Conservation (phyloP, 2,888 invertebrate genomes). For the Stenotaenia linearis region DNA sequence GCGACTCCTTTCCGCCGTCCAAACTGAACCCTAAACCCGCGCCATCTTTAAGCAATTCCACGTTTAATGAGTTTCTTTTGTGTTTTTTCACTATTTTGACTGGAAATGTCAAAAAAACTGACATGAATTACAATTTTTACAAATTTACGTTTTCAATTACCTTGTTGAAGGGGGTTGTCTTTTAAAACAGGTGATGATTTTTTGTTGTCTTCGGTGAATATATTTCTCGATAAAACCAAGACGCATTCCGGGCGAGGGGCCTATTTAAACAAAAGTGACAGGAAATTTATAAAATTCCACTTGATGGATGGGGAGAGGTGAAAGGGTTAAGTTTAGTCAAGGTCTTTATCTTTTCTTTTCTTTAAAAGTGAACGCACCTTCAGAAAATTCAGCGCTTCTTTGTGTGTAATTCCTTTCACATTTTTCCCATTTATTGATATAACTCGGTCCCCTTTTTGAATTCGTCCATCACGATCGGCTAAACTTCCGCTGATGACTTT, state of each 20-base stretch:
- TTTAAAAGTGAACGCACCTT: constrained; percentile 56
- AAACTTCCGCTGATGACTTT: constrained; percentile 78
- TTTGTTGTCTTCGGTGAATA: constrained; percentile 33
- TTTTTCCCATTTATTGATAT: constrained; percentile 79
- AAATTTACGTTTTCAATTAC: constrained; percentile 8
- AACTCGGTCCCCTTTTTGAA: constrained; percentile 81
- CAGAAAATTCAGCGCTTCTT: constrained; percentile 76
- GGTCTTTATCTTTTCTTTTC: background rate
- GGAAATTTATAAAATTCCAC: background rate
- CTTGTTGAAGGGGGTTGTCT: background rate
- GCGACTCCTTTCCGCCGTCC: constrained; percentile 88
- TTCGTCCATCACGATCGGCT: constrained; percentile 76
- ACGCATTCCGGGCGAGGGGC: constrained; percentile 72
- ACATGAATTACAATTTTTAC: background rate
- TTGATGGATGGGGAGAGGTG: background rate
- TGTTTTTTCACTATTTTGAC: constrained; percentile 54
- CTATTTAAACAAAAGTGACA: constrained; percentile 48
- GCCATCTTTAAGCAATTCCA: constrained; percentile 61
- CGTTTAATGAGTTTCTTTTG: background rate
- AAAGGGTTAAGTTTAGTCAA: background rate
- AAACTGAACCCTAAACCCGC: constrained; percentile 90
- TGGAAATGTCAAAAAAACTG: constrained; percentile 45
- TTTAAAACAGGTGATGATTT: background rate
- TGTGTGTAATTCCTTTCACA: constrained; percentile 77
- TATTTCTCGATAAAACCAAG: constrained; percentile 63